These are phyloP conservation scores for Scaptomyza hsui DNA, from an alignment of 1,140 invertebrate species.

Conservation along the genomic window DNA sequence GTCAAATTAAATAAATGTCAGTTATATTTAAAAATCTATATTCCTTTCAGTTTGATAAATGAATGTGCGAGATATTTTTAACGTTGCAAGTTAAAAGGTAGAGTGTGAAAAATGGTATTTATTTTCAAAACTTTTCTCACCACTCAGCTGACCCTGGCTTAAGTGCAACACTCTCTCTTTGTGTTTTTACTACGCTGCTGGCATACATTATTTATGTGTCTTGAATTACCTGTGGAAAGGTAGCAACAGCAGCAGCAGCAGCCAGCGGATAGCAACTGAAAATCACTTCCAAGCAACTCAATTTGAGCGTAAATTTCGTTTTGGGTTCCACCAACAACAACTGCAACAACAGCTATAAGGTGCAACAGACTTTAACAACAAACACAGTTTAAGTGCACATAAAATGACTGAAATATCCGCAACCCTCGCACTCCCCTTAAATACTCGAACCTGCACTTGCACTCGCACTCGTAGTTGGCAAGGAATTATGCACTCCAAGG, in stretches of 20 bases:
- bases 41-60: not conserved
- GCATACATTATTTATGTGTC: conserved; percentile 72
- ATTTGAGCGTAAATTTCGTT: conserved; percentile 75
- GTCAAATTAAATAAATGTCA: conserved; percentile 33
- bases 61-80: not conserved
- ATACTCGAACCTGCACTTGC: not conserved
- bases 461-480: conserved; percentile 18
- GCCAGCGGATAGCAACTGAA: conserved; percentile 24
- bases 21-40: not conserved
- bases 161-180: conserved; percentile 13
- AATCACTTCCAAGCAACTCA: conserved; percentile 70
- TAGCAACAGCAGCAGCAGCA: not conserved
- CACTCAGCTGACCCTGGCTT: conserved; percentile 26
- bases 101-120: not conserved
- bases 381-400: conserved; percentile 79
- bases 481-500: conserved; percentile 74
- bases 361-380: conserved; percentile 68
- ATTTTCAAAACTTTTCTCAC: not conserved
- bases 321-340: conserved; percentile 61
- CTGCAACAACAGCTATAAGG: conserved; percentile 19
- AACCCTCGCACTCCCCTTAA: not conserved
- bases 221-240: conserved; percentile 57
- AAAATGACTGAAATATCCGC: conserved; percentile 59
- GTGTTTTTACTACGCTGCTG: conserved; percentile 51
- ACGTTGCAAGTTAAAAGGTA: not conserved